Base-by-base conservation (phyloP, 1,140 invertebrate genomes). In the Caenorhabditis remanei region DNA sequence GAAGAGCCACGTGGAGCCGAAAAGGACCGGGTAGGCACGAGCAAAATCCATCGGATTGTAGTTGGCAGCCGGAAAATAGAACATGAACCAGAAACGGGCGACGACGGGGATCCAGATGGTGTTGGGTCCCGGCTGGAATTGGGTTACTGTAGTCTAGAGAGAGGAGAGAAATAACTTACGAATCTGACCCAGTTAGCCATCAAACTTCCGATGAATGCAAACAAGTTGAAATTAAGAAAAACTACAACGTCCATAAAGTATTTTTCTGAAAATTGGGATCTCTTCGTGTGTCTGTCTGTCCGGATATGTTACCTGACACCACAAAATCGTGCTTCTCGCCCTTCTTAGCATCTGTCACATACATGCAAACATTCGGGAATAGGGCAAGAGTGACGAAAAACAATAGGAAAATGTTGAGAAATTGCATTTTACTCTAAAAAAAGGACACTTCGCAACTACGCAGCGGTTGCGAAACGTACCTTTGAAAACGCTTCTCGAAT, bases 361-460 rank as follows among this genome's bases (percentile, higher is more conserved):
- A 79, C 71, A 79, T 79, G 24, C 71, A 79, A 79, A 79, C 40
- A 43, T 79, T 79, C 46, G 71, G 71, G 14, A 79, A 79, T 13
- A 79, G 19, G 11, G 71, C 71, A 46, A 79, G 14, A 11, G 71
- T 79, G 71, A 79, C 71, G 46, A 79, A 79, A 24, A 79, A 79
- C 2, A 79, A 13, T 1, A 79, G 3, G 46, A 50, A 79, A n/a
- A 79, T 79, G 46, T 79, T 79, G 71, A n/a, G 6, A 14, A 79
- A 50, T 24, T 79, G 97, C 0, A 95, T 94, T 87, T 94, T 95
- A 14, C 84, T 65, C 84, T 63, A 95, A 95, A 93, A 94, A 87
- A 48, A 16, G 13, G 21, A 4, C 8, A 86, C 16, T 14, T 46
- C 14, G 2, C 9, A 79, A 50, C 11, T 50, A 53, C 0, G 1